phyloP scores from a whole-genome alignment of 2,888 invertebrate genomes.

The Perdita meconis region DNA sequence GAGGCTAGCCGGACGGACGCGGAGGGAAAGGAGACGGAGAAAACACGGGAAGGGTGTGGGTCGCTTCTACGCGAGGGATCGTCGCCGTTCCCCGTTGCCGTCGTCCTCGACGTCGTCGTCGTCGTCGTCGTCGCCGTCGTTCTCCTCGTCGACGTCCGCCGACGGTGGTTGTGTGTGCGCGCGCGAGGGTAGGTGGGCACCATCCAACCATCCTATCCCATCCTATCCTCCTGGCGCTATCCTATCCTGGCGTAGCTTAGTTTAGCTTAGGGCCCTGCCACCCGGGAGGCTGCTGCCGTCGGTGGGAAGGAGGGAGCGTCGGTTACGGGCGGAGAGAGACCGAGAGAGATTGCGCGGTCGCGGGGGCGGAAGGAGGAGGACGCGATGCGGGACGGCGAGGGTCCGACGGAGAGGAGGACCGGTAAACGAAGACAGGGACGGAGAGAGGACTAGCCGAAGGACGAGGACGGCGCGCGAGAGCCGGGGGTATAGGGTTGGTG shows the following conservation, averaged over 20 bases:
- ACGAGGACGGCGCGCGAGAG: slow-evolving; percentile 62
- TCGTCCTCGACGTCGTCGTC: slow-evolving; percentile 42
- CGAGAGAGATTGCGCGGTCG: slow-evolving; percentile 1
- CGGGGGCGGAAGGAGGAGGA: slow-evolving; percentile 18
- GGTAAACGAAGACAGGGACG: slow-evolving; percentile 48
- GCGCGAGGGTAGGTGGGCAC: slow-evolving; percentile 70
- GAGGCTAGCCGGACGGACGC: slow-evolving; percentile 45
- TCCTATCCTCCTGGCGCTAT: slow-evolving; percentile 74
- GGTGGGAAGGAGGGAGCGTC: slow-evolving; percentile 37
- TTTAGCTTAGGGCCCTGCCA: slow-evolving; percentile 78
- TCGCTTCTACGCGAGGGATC: slow-evolving; percentile 70
- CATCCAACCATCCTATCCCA: slow-evolving; percentile 73
- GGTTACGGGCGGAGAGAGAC: slow-evolving; percentile 32
- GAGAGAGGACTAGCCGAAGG: slow-evolving; percentile 56
- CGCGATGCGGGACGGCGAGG: slow-evolving; percentile 24
- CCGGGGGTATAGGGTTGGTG: slow-evolving; percentile 77
- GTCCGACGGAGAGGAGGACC: slow-evolving; percentile 30
- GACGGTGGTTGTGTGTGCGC: slow-evolving; percentile 62
- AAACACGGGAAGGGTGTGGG: slow-evolving; percentile 60
- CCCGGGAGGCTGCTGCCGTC: slow-evolving; percentile 62
- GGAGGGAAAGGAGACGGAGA: slow-evolving; percentile 59
- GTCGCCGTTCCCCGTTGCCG: slow-evolving; percentile 59
- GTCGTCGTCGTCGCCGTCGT: slow-evolving; percentile 27
- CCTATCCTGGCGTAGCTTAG: slow-evolving; percentile 80
- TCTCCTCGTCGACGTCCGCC: slow-evolving; percentile 40